These are phyloP conservation scores for Protobothrops flavoviridis DNA, from an alignment of 2,113 vertebrate species.

Conservation along the genomic window DNA sequence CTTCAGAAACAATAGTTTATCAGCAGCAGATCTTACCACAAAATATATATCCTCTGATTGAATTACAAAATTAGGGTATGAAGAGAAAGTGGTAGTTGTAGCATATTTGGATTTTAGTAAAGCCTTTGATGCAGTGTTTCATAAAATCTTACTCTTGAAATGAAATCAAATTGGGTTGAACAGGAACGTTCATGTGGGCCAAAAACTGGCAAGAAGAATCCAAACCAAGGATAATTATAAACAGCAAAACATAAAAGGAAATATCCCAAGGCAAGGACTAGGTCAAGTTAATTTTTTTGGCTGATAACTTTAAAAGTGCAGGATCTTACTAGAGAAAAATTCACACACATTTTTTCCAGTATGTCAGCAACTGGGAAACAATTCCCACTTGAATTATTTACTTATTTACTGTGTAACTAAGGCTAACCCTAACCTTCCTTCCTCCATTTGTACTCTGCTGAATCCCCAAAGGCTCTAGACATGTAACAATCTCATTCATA, in stretches of 20 bases:
- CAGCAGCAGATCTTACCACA: slow-evolving; percentile 13
- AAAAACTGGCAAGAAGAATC: slow-evolving; percentile 20
- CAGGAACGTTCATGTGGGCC: slow-evolving; percentile 15
- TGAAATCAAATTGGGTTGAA: slow-evolving; percentile 25
- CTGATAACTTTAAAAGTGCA: not conserved
- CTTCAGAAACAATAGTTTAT: not conserved
- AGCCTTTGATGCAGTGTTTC: slow-evolving; percentile 25
- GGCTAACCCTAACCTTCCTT: no score
- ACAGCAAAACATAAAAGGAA: slow-evolving; percentile 11
- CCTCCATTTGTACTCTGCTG: not conserved
- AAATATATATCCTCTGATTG: not conserved
- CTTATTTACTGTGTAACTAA: not conserved
- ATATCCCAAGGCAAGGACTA: not conserved
- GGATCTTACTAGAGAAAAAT: not conserved
- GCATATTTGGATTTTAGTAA: slow-evolving; percentile 31
- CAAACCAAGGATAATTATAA: slow-evolving; percentile 26
- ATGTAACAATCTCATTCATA: not conserved
- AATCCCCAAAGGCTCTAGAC: not conserved
- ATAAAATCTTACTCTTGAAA: slow-evolving; percentile 25
- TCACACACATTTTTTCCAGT: not conserved
- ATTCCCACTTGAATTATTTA: not conserved
- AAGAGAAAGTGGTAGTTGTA: slow-evolving; percentile 28
- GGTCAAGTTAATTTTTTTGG: not conserved
- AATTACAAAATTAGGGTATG: slow-evolving; percentile 7
- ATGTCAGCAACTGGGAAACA: not conserved